These are phyloP conservation scores for Spheniscus humboldti DNA, from an alignment of 2,797 vertebrate species.

Conservation along the genomic window DNA sequence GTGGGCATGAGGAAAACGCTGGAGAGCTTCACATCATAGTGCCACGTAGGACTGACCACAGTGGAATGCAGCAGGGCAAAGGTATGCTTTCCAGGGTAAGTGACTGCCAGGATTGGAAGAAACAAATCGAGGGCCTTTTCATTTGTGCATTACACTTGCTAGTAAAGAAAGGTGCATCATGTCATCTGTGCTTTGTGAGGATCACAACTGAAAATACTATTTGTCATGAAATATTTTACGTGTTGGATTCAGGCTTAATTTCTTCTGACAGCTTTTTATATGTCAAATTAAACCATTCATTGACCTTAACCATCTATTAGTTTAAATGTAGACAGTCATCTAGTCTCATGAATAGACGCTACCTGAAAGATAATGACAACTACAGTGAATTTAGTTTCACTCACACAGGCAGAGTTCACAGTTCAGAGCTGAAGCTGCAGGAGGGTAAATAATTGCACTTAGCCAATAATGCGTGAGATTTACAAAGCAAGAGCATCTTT, in stretches of 20 bases:
- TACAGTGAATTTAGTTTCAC: not conserved
- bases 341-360: not conserved
- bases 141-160: not conserved
- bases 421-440: not conserved
- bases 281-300: not conserved
- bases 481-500: not conserved
- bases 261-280: not conserved
- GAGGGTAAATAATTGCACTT: not conserved
- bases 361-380: not conserved
- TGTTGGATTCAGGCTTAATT: not conserved
- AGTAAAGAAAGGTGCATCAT: not conserved
- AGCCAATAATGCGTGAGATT: not conserved
- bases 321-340: not conserved
- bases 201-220: not conserved
- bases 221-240: not conserved
- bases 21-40: not conserved
- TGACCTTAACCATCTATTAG: not conserved
- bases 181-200: not conserved
- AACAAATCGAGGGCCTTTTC: not conserved
- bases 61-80: not conserved
- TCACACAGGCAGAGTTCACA: not conserved
- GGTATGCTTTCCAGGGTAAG: not conserved
- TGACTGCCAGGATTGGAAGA: not conserved
- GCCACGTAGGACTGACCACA: not conserved
- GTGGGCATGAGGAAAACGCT: not conserved